Evolutionary conservation across 2,888 invertebrate genomes (phyloP).

Genomic region (Drosophila antonietae): DNA sequence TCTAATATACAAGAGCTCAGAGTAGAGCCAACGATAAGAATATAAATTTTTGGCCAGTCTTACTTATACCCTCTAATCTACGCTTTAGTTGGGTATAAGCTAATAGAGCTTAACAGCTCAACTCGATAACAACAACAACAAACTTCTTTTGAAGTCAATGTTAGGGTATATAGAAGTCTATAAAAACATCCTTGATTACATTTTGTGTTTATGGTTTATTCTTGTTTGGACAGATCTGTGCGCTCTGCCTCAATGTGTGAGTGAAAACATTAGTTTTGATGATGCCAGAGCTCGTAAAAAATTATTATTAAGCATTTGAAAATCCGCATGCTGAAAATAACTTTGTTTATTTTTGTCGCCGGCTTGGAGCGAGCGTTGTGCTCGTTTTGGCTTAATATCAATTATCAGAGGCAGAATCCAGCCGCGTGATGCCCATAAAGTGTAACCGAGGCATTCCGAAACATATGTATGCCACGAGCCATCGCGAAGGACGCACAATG

Average conservation of each 20-base stretch:
- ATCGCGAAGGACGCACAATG: not conserved
- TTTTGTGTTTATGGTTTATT: constrained; percentile 18
- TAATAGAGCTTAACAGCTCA: not conserved
- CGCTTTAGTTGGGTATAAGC: not conserved
- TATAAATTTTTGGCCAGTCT: not conserved
- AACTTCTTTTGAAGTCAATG: not conserved
- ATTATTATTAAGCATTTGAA: constrained; percentile 44
- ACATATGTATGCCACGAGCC: constrained; percentile 5
- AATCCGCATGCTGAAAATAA: constrained; percentile 17
- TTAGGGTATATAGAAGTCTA: not conserved
- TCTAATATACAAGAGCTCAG: not conserved
- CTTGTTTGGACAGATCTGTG: constrained; percentile 33
- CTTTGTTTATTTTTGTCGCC: constrained; percentile 20
- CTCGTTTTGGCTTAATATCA: constrained; percentile 64
- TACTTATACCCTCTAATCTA: not conserved
- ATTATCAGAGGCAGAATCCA: constrained; percentile 60
- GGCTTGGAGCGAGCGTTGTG: constrained; percentile 45
- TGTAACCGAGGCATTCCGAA: constrained; percentile 5
- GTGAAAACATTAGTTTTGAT: constrained; percentile 38
- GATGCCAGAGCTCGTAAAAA: constrained; percentile 55
- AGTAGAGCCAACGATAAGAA: not conserved
- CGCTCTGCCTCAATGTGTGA: not conserved
- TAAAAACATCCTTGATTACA: constrained; percentile 2
- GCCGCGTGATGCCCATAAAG: constrained; percentile 55
- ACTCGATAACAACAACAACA: no score